These are phyloP conservation scores for Onychomys torridus DNA, from an alignment of 2,797 vertebrate species.

Conservation along the genomic window DNA sequence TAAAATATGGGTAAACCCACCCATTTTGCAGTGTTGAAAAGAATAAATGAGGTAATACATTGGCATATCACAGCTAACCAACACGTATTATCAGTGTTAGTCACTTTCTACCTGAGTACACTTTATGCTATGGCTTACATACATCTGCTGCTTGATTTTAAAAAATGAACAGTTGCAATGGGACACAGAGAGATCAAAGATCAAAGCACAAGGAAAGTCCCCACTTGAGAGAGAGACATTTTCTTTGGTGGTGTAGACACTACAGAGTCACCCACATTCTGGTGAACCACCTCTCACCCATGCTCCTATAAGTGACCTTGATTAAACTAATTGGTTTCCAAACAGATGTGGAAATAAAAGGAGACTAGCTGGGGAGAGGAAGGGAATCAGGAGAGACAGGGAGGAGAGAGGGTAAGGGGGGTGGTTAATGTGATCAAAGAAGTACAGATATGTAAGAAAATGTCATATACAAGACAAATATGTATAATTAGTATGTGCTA, in stretches of 20 bases:
- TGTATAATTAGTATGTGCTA: background rate
- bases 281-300: background rate
- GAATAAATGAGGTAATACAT: constrained; percentile 11
- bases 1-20: background rate
- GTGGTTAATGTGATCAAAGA: background rate
- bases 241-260: background rate
- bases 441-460: background rate
- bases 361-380: background rate
- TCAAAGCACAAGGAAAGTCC: background rate
- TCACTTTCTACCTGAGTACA: background rate
- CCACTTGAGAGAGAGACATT: background rate
- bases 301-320: background rate
- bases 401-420: background rate
- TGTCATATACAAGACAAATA: background rate
- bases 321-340: background rate
- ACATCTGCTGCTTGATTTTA: background rate
- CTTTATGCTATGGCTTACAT: background rate
- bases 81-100: background rate
- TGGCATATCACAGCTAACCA: background rate
- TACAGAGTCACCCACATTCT: background rate
- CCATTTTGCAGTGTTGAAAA: background rate
- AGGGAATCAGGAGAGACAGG: background rate
- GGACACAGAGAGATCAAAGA: background rate
- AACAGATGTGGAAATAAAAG: background rate
- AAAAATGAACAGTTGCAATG: background rate